These are phyloP conservation scores for Vespertilio murinus DNA, from an alignment of 2,797 vertebrate species.

Conservation along the genomic window DNA sequence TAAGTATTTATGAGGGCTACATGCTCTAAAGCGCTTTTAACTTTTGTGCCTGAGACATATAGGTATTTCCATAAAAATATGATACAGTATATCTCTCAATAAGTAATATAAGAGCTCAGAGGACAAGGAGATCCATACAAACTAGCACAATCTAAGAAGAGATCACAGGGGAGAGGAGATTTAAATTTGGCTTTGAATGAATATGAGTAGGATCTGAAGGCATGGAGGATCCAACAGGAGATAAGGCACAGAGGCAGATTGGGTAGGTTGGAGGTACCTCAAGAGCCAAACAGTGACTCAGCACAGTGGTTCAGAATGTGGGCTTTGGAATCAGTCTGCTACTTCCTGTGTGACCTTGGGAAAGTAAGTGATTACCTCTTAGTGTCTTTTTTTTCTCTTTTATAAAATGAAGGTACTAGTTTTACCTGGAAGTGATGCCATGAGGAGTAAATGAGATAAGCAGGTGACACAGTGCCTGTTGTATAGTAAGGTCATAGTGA, in stretches of 20 bases:
- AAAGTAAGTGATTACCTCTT: not conserved
- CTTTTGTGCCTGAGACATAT: not conserved
- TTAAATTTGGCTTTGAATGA: not conserved
- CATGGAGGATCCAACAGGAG: not conserved
- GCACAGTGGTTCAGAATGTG: not conserved
- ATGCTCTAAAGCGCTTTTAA: not conserved
- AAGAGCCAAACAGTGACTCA: not conserved
- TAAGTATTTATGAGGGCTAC: not conserved
- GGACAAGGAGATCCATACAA: not conserved
- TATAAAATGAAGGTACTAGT: not conserved
- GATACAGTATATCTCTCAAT: not conserved
- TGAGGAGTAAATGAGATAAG: not conserved
- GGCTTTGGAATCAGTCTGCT: not conserved
- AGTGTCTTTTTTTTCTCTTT: not conserved
- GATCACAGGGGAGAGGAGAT: not conserved
- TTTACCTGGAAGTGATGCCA: not conserved
- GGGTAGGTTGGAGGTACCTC: not conserved
- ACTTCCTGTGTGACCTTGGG: not conserved
- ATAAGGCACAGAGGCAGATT: not conserved
- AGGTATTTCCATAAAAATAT: not conserved
- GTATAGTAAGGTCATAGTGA: not conserved
- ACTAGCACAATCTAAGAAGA: not conserved
- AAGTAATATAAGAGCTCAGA: not conserved
- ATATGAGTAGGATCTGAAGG: not conserved
- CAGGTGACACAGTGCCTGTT: not conserved